phyloP scores from a whole-genome alignment of 1,140 invertebrate species.

The Batillaria attramentaria region DNA sequence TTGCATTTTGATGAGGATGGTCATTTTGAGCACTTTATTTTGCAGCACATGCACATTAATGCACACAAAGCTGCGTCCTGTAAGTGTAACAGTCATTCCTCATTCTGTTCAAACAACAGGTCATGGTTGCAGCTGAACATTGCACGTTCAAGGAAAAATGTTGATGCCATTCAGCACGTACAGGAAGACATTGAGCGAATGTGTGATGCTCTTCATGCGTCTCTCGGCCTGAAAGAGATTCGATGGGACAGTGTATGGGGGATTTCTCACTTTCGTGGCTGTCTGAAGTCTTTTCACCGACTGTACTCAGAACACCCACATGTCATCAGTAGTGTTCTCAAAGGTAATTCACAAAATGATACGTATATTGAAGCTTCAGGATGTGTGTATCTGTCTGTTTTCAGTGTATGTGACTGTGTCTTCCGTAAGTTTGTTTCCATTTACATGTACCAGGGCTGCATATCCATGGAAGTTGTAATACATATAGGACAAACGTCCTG shows the following conservation, averaged over 20 bases:
- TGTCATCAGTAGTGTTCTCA: constrained; percentile 45
- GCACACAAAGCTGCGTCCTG: not conserved
- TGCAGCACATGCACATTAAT: not conserved
- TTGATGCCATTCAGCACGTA: constrained; percentile 30
- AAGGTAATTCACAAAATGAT: constrained; percentile 49
- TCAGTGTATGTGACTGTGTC: no score
- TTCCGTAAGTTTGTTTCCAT: no score
- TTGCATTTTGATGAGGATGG: not conserved
- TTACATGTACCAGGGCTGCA: no score
- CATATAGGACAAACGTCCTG: no score
- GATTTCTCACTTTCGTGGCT: constrained; percentile 52
- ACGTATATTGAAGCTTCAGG: no score
- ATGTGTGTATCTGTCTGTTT: no score
- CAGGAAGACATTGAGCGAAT: constrained; percentile 52
- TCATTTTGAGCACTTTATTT: not conserved
- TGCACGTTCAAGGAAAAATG: constrained; percentile 35
- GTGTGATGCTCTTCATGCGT: constrained; percentile 37
- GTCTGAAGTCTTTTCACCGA: constrained; percentile 52
- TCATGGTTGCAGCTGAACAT: constrained; percentile 55
- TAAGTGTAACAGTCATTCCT: not conserved
- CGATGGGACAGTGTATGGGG: constrained; percentile 62
- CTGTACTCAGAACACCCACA: constrained; percentile 49
- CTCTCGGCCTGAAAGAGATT: constrained; percentile 44
- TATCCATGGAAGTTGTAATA: no score
- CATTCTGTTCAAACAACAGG: constrained; percentile 39